Evolutionary conservation across 2,113 vertebrate genomes (phyloP), one percentile per base, ranked within the genome.

Genomic region (Petrocephalus zakoni): DNA sequence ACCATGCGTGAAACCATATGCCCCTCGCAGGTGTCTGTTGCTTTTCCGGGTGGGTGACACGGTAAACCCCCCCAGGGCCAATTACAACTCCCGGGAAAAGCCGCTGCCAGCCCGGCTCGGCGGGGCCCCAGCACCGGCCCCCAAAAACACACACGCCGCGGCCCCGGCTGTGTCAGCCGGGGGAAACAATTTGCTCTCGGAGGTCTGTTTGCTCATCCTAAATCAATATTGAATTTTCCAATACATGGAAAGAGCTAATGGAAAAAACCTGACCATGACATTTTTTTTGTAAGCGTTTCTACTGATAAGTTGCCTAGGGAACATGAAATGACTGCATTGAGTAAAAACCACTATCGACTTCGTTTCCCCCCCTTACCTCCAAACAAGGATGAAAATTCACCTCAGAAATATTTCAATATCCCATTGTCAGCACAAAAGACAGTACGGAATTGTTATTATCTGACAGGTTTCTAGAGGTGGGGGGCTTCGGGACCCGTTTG

Each of bases 341-440:
- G 47, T 52, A 37, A 55, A 85, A 85, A 55, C 52, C 51, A 85
- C 84, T 17, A 49, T 53, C 11, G 52, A 29, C 25, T 61, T 55
- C 5, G 5, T 51, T 86, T 49, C n/a, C 37, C 11, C 19, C 19
- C 37, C 47, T 22, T 86, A 19, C 22, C 52, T 86, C 52, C 52
- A 86, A 55, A 34, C 51, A 56, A 37, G 52, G 15, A 55, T 29
- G 84, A 55, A 55, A 34, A 85, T 25, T 85, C 29, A n/a, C 9
- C 49, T 81, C 78, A 37, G 91, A 91, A 91, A 89, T 90, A 93
- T 93, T 93, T 93, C 89, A 94, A 94, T 93, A 94, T 93, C 87
- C 91, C 92, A 94, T 95, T 94, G 93, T 90, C 85, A 92, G 91
- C 89, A 83, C 7, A 53, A 86, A 53, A 25, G 25, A 11, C n/a